Evolutionary conservation across 2,888 invertebrate genomes (phyloP).

Genomic region (Morinoia aosen): DNA sequence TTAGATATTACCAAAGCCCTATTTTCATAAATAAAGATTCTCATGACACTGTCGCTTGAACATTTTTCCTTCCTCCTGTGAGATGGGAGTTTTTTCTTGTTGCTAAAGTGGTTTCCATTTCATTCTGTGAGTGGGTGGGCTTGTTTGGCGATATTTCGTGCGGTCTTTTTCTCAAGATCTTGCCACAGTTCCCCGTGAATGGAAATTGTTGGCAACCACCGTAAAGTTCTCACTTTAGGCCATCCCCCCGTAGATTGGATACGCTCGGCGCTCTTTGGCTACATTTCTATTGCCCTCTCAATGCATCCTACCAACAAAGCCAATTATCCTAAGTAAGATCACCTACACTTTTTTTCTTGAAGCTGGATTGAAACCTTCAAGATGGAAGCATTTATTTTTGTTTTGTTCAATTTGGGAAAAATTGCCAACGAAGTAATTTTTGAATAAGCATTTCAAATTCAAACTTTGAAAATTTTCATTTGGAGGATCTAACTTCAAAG

Average conservation of each 20-base stretch:
- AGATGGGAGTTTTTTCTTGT: not conserved
- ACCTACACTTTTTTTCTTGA: not conserved
- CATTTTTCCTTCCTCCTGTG: not conserved
- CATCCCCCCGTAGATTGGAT: slow-evolving; percentile 4
- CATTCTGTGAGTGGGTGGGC: not conserved
- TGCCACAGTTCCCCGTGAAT: slow-evolving; percentile 2
- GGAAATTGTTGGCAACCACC: not conserved
- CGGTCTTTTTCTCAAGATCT: slow-evolving; percentile 1
- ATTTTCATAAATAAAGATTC: not conserved
- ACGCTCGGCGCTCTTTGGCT: not conserved
- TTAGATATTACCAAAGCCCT: not conserved
- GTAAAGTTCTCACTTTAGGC: not conserved
- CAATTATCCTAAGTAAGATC: not conserved
- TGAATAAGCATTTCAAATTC: not conserved
- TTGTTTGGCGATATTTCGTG: not conserved
- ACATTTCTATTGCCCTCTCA: not conserved
- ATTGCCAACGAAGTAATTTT: not conserved
- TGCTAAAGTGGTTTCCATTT: not conserved
- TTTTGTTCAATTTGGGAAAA: not conserved
- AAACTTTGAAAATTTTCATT: not conserved
- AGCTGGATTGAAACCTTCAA: not conserved
- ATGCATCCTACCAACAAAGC: not conserved
- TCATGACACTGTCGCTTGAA: not conserved
- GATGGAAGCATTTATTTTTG: not conserved
- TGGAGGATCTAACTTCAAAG: not conserved